Conservation (phyloP, 1,140 invertebrate genomes). For the Eriocheir sinensis region DNA sequence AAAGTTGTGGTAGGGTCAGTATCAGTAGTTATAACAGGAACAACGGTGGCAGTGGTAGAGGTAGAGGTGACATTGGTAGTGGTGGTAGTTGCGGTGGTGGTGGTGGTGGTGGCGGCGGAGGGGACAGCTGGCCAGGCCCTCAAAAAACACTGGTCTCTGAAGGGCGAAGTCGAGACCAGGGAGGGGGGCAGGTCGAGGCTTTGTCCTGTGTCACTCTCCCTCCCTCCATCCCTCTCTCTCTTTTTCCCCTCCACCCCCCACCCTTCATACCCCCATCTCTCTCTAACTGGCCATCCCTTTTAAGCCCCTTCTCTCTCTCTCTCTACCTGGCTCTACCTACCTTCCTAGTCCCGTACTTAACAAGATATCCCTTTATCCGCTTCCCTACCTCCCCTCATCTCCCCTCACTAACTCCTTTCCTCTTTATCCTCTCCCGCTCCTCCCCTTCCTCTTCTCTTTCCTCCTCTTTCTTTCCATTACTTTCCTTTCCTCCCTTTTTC, state of each 20-base stretch:
- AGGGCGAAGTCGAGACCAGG: constrained; percentile 18
- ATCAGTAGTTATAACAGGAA: neutral
- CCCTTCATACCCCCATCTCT: neutral
- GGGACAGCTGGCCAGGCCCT: constrained; percentile 17
- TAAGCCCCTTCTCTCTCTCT: neutral
- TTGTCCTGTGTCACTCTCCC: constrained; percentile 19
- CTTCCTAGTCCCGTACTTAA: neutral
- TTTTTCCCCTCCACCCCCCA: neutral
- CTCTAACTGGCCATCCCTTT: constrained; percentile 22
- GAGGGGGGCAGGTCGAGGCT: neutral
- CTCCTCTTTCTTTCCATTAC: no score
- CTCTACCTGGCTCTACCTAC: neutral
- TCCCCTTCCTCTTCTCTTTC: no score
- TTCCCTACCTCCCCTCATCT: neutral
- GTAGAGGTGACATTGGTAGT: neutral
- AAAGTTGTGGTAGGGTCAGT: neutral
- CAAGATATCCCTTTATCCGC: neutral
- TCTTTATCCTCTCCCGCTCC: no score
- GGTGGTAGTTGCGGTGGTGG: neutral
- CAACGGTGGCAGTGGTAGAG: neutral
- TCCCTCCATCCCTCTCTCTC: constrained; percentile 18
- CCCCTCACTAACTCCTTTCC: neutral
- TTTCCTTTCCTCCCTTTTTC: no score
- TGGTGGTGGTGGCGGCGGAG: neutral
- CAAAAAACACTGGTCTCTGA: constrained; percentile 15